Evolutionary conservation across 1,140 invertebrate species (phyloP).

Genomic region (Musca domestica): DNA sequence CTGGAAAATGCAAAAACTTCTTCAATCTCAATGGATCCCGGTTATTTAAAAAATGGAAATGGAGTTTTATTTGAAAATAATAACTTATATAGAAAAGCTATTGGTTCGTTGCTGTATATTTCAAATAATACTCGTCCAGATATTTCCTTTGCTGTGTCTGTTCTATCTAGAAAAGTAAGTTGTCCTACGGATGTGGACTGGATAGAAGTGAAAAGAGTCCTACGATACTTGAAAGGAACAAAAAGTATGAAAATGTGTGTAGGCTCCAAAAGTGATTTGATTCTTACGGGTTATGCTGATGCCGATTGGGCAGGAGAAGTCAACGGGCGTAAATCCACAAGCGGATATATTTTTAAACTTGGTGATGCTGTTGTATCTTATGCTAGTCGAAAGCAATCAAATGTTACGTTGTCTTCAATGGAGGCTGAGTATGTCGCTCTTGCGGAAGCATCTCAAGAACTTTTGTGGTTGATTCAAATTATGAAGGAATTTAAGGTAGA

Average conservation of each 20-base stretch:
- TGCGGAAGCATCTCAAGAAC: conserved; percentile 28
- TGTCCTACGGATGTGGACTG: conserved; percentile 36
- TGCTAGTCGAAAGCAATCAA: conserved; percentile 29
- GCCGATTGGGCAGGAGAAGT: conserved; percentile 32
- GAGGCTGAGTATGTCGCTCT: conserved; percentile 34
- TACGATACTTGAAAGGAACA: conserved; percentile 47
- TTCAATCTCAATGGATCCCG: conserved; percentile 2
- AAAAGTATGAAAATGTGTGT: conserved; percentile 24
- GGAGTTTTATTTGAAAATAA: background rate
- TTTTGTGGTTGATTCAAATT: conserved; percentile 25
- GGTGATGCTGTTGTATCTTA: conserved; percentile 28
- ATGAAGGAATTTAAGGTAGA: conserved; percentile 22
- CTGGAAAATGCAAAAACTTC: conserved; percentile 4
- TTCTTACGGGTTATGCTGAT: conserved; percentile 29
- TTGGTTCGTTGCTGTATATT: conserved; percentile 48
- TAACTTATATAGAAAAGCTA: conserved; percentile 34
- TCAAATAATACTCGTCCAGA: too few relatives aligned
- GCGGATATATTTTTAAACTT: conserved; percentile 31
- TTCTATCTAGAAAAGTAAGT: conserved; percentile 39
- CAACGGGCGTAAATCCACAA: conserved; percentile 32
- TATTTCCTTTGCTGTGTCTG: conserved; percentile 43
- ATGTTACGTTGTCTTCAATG: conserved; percentile 32
- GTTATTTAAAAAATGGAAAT: too few relatives aligned
- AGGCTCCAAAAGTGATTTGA: background rate
- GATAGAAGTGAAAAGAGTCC: conserved; percentile 39